Evolutionary conservation across 1,140 invertebrate genomes (phyloP).

Genomic region (Brachionus koreanus): DNA sequence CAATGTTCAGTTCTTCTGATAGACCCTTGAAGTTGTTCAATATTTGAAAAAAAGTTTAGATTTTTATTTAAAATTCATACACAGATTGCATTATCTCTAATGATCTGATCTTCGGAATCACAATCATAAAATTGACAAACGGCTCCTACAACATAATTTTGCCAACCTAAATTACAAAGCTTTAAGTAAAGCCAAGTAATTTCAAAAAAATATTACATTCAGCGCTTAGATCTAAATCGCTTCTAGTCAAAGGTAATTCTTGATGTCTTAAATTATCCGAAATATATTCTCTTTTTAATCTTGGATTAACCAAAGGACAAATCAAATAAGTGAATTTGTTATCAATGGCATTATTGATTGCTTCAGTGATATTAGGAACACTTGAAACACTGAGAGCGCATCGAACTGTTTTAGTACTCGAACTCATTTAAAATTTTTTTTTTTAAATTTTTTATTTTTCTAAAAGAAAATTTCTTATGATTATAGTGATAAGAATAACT

Average conservation of each 20-base stretch:
- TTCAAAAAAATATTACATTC: not conserved
- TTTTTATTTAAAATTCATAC: not conserved
- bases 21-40: not conserved
- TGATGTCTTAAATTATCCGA: slow-evolving; percentile 16
- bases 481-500: not conserved
- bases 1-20: slow-evolving; percentile 18
- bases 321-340: slow-evolving; percentile 41
- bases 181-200: not conserved
- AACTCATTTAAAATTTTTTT: slow-evolving; percentile 9
- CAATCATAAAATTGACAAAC: not conserved
- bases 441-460: not conserved
- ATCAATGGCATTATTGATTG: slow-evolving; percentile 7
- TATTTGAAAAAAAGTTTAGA: not conserved
- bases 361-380: not conserved
- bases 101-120: slow-evolving; percentile 8
- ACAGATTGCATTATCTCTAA: slow-evolving; percentile 16
- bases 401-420: not conserved
- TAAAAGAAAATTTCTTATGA: not conserved
- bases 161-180: not conserved
- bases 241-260: slow-evolving; percentile 16
- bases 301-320: slow-evolving; percentile 30
- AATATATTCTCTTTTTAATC: slow-evolving; percentile 21
- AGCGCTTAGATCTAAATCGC: slow-evolving; percentile 20
- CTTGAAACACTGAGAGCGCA: slow-evolving; percentile 13
- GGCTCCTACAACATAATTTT: slow-evolving; percentile 36